phyloP scores from a whole-genome alignment of 2,797 vertebrate genomes.

The Buphagus erythrorhynchus region DNA sequence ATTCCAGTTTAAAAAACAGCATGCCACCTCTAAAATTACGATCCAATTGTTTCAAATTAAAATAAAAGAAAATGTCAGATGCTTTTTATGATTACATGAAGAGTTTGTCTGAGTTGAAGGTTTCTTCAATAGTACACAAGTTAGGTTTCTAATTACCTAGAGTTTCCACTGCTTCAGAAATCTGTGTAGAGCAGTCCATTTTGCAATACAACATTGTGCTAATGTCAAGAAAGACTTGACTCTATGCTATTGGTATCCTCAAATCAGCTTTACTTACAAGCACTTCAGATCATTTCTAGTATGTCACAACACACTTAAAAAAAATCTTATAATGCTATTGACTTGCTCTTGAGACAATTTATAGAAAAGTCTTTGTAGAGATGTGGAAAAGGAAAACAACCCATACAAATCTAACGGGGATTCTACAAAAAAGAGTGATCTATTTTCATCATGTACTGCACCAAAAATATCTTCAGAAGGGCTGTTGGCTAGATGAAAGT shows the following conservation, averaged over 20 bases:
- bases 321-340: not conserved
- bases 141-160: not conserved
- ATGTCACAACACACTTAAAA: not conserved
- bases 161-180: not conserved
- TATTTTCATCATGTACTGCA: not conserved
- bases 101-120: not conserved
- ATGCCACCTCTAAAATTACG: not conserved
- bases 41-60: not conserved
- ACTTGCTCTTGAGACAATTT: not conserved
- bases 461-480: slow-evolving; percentile 2
- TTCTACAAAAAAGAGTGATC: not conserved
- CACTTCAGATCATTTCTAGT: not conserved
- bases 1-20: not conserved
- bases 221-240: not conserved
- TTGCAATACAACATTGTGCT: not conserved
- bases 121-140: not conserved
- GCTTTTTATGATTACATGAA: not conserved
- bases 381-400: not conserved
- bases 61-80: not conserved
- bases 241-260: not conserved
- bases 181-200: not conserved
- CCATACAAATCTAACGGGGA: not conserved
- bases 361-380: not conserved
- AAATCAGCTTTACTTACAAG: not conserved
- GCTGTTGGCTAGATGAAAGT: not conserved